These are phyloP conservation scores for Corticium candelabrum DNA, from an alignment of 37 sponge, comb jelly and placozoan genomes.

Conservation along the genomic window DNA sequence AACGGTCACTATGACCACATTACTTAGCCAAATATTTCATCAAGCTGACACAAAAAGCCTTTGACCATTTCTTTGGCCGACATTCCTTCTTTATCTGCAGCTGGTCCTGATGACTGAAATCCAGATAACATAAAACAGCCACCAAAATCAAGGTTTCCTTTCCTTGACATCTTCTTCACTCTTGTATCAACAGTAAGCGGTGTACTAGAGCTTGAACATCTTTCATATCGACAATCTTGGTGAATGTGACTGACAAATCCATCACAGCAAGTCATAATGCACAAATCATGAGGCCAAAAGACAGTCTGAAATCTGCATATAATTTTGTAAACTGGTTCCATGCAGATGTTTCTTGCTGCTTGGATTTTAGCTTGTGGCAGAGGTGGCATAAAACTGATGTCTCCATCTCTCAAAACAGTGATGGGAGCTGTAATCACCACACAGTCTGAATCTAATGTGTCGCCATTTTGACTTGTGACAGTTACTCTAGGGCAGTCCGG, in stretches of 20 bases:
- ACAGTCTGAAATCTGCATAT: neutral
- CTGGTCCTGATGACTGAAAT: neutral
- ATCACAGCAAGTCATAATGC: neutral
- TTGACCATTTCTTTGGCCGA: neutral
- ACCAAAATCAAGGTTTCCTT: neutral
- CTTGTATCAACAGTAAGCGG: neutral
- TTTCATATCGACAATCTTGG: neutral
- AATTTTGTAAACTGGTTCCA: neutral
- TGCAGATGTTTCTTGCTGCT: neutral
- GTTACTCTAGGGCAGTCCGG: no score
- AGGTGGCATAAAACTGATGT: neutral
- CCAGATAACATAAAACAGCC: neutral
- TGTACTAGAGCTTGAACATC: no score
- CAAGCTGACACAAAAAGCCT: neutral
- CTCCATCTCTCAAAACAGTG: neutral
- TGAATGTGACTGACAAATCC: neutral
- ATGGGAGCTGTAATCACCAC: neutral
- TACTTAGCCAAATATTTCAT: slow-evolving; percentile 1
- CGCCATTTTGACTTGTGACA: neutral
- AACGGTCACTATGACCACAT: neutral
- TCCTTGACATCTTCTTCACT: neutral
- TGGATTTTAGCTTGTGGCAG: neutral
- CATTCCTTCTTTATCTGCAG: neutral
- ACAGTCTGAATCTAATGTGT: neutral
- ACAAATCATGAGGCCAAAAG: neutral